These are phyloP conservation scores for Engraulis encrasicolus DNA, from an alignment of 2,113 vertebrate genomes.

Conservation along the genomic window DNA sequence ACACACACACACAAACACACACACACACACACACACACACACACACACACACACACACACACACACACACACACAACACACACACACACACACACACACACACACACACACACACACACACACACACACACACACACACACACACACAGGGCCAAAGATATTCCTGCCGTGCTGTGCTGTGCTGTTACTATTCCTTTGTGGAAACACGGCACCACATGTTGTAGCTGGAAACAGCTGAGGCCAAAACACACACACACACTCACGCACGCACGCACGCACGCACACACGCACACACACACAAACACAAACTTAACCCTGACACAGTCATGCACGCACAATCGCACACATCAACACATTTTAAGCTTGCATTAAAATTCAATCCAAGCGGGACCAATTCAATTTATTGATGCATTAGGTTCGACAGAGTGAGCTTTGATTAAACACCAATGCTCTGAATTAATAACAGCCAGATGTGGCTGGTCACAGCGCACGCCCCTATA, in stretches of 20 bases:
- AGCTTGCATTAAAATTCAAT: not conserved
- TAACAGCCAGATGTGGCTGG: not conserved
- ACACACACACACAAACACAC: too few species aligned
- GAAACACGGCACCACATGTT: not conserved
- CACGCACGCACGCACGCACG: too few species aligned
- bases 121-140: not conserved
- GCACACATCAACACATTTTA: constrained; percentile 14
- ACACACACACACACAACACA: too few species aligned
- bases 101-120: too few species aligned
- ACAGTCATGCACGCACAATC: constrained; percentile 5
- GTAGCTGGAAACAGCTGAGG: not conserved
- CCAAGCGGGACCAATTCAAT: constrained; percentile 13
- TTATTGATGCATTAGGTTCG: not conserved
- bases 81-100: too few species aligned
- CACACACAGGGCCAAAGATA: not conserved
- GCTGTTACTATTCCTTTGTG: not conserved
- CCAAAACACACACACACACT: too few species aligned
- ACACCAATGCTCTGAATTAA: not conserved
- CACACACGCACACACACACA: not conserved
- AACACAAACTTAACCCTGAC: too few species aligned
- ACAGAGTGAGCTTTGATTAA: not conserved
- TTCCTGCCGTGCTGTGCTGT: too few species aligned
- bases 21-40: too few species aligned
- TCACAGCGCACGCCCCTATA: too few species aligned
- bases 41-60: too few species aligned